A percentile compares a stretch with the other conserved stretches of the same genome.
phyloP scores from a whole-genome alignment of 2,888 invertebrate species.

The Nymphalis urticae region DNA sequence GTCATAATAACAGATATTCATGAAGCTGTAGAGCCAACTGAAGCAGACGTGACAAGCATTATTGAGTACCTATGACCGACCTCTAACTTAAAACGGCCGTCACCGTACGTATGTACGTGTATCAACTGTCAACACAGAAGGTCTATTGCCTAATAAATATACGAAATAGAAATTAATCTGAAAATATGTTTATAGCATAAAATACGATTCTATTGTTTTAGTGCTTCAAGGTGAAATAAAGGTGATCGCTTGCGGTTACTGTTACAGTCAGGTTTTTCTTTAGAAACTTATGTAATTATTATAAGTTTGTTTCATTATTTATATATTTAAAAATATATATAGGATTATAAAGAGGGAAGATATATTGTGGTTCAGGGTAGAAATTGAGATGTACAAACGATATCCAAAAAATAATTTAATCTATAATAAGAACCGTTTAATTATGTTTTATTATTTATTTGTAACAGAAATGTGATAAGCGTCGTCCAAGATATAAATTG shows the following conservation, averaged over 20 bases:
- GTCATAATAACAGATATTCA: conserved; percentile 45
- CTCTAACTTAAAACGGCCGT: conserved; percentile 42
- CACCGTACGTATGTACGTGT: conserved; percentile 36
- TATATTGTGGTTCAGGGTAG: too few relatives aligned
- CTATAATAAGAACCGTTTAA: too few relatives aligned
- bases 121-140: conserved; percentile 34
- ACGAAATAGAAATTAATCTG: neutral
- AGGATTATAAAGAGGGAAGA: too few relatives aligned
- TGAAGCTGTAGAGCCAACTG: conserved; percentile 50
- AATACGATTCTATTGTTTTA: neutral
- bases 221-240: neutral
- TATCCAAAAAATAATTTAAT: too few relatives aligned
- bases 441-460: too few relatives aligned
- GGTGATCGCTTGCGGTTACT: neutral
- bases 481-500: neutral
- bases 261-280: neutral
- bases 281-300: neutral
- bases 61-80: conserved; percentile 29
- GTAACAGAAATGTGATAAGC: neutral
- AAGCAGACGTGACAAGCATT: conserved; percentile 59
- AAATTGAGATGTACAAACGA: too few relatives aligned
- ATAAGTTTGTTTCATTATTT: neutral
- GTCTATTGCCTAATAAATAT: neutral
- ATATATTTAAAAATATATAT: too few relatives aligned
- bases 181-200: neutral